Evolutionary conservation across 1,140 invertebrate genomes (phyloP), one percentile per base, ranked within the genome.

Genomic region (Drosophila ercepeae): DNA sequence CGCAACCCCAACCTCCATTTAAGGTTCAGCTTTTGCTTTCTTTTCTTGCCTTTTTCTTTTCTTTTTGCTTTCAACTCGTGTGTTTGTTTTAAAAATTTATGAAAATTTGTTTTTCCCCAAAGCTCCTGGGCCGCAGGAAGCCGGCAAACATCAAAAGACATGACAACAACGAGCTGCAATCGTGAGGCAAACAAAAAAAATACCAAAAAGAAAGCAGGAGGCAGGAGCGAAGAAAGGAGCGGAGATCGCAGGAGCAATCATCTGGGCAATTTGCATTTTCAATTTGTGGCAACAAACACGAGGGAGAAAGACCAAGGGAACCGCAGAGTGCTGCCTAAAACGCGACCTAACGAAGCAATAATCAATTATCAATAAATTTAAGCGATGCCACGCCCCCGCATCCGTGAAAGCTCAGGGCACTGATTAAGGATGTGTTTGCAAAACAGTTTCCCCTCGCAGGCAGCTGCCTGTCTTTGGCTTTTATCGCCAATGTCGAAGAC

Each of bases 361-460:
- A 89, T 89, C 84, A 89, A 89, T 89, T 89, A 89, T 89, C 76
- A 89, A 89, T 89, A 89, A 89, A 89, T 89, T 89, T 81, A 50
- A 64, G 48, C 42, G 27, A 63, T 61, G 57, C 45, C 29, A 25
- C 54, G 14, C 36, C 32, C 23, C 14, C 11, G 39, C n/a, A 11
- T n/a, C 14, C 27, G 60, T 55, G 50, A 74, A 69, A 52, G 58
- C 76, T 48, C 61, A 27, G 45, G 46, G 50, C 75, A 60, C 72
- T 84, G 76, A 84, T 84, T 84, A 84, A 76, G 81, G 58, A 83
- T 84, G 68, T 77, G 36, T 14, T 13, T 16, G 36, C 36, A 16
- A 39, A 39, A 32, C 29, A 32, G 36, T 16, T 6, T 5, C 13
- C n/a, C 36, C 13, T 44, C 44, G 23, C 23, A 42, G 52, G 50